Conservation (phyloP, 1,140 invertebrate genomes). For the Caenorhabditis elegans region WBcel235 BX284604.4:11756501-11757000, state of each 20-base stretch:
- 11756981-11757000: too few species aligned
- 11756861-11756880: slow-evolving; percentile 42
- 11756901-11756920: slow-evolving; percentile 28
- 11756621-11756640: neutral
- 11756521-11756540: slow-evolving; percentile 21
- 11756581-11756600: neutral
- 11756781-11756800: neutral
- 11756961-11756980: too few species aligned
- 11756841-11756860: slow-evolving; percentile 9
- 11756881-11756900: slow-evolving; percentile 1
- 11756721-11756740: neutral
- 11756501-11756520: slow-evolving; percentile 15
- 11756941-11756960: slow-evolving; percentile 13
- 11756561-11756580: neutral
- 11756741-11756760: neutral
- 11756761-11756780: neutral
- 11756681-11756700: neutral
- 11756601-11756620: neutral
- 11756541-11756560: neutral
- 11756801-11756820: slow-evolving; percentile 13
- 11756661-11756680: neutral
- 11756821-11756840: neutral
- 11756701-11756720: neutral
- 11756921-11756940: slow-evolving; percentile 43
- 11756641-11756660: slow-evolving; percentile 1